These are phyloP conservation scores for Babyrousa celebensis DNA, from an alignment of 2,797 vertebrate genomes.

Conservation along the genomic window DNA sequence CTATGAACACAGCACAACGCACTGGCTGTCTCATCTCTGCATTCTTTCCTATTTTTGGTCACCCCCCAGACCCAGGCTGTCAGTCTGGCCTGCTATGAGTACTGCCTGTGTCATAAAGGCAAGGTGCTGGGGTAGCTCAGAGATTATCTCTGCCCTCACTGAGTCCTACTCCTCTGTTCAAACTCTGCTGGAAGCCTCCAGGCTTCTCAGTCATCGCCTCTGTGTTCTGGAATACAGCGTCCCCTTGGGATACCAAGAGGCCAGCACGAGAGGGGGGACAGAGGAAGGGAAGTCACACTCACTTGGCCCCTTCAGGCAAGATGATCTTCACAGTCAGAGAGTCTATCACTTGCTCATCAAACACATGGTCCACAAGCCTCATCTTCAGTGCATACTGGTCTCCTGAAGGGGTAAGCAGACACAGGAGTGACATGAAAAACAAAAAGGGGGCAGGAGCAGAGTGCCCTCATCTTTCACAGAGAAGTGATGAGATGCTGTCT, in stretches of 20 bases:
- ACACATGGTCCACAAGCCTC: constrained; percentile 98
- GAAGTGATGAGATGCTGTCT: background rate
- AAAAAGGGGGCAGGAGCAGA: background rate
- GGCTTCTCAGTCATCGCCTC: background rate
- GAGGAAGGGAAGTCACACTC: constrained; percentile 83
- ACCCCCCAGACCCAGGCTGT: background rate
- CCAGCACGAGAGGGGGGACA: too few relatives aligned
- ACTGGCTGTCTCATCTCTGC: background rate
- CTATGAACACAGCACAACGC: background rate
- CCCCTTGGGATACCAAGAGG: background rate
- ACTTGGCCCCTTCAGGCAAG: constrained; percentile 98
- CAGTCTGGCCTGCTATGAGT: background rate
- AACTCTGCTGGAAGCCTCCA: background rate
- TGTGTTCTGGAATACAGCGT: background rate
- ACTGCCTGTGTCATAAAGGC: background rate
- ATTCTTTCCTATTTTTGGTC: background rate
- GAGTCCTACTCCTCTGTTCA: background rate
- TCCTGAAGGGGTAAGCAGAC: constrained; percentile 90
- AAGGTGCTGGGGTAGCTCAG: background rate
- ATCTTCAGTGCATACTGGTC: constrained; percentile 99
- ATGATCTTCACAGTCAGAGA: constrained; percentile 97
- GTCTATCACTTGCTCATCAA: constrained; percentile 99
- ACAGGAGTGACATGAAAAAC: background rate
- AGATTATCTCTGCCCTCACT: background rate
- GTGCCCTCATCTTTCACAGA: too few relatives aligned